Evolutionary conservation across 2,797 vertebrate genomes (phyloP), one percentile per base, ranked within the genome.

Genomic region (Sparidentex hasta): DNA sequence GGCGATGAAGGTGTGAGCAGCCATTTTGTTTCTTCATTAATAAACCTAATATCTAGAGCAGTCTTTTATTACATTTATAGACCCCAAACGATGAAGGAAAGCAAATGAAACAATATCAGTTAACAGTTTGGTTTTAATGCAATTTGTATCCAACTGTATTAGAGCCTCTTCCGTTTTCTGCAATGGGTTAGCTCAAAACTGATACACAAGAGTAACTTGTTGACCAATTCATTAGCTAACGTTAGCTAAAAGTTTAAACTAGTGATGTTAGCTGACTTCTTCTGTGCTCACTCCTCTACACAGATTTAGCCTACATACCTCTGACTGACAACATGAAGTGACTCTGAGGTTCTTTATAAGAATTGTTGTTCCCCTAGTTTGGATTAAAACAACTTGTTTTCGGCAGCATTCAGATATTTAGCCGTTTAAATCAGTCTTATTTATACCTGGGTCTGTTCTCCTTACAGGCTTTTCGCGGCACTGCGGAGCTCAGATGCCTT

Each of bases 1-100:
- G 21, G 96, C 84, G 56, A 97, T 94, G 78, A 83, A 95, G 74
- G 84, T 94, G 71, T 91, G 91, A 67, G 87, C 58, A 29, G 90
- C 70, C 84, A 94, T 90, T 71, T 82, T 77, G 11, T 52, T 51
- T 17, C 11, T 58, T 71, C 6, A 9, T 13, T 23, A 44, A 7
- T 50, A 3, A 41, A 50, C 55, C 2, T 1, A 11, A 13, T 0
- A 20, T 17, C 18, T 38, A 63, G 57, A 7, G 17, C 18, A 6
- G 7, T 46, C 4, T 27, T 64, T 33, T 56, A 65, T 41, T 29
- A 2, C 17, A 41, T 41, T 27, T 13, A 29, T 16, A 64, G 25
- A 55, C 3, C 25, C 58, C 79, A 20, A 33, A 6, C 56, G 61
- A 18, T 11, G 2, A 64, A 1, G 1, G 11, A 12, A 41, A 27